A percentile compares a stretch with the other conserved stretches of the same genome.
phyloP scores from a whole-genome alignment of 2,888 invertebrate species.

The Caenorhabditis zanzibari region DNA sequence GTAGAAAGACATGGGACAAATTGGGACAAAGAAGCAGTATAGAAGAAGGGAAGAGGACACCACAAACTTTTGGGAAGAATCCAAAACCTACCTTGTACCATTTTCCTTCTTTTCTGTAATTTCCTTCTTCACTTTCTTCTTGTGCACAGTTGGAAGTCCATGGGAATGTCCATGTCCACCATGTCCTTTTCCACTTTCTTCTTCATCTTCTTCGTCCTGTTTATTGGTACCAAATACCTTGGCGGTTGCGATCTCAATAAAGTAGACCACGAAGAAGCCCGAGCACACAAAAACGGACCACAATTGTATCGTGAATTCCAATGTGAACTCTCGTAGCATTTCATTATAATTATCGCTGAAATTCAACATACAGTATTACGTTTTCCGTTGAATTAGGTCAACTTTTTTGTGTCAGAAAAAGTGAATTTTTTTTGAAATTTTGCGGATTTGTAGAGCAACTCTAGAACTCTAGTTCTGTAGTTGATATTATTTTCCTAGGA shows the following conservation, averaged over 20 bases:
- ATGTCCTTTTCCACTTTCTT: not conserved
- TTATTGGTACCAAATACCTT: conserved; percentile 73
- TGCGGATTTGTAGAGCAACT: too few species aligned
- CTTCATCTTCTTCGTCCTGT: not conserved
- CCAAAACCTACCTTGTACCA: conserved; percentile 36
- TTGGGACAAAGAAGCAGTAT: not conserved
- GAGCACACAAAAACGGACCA: conserved; percentile 79
- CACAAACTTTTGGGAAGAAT: not conserved
- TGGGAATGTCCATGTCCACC: conserved; percentile 62
- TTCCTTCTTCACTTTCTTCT: conserved; percentile 7
- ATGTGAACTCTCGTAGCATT: conserved; percentile 50
- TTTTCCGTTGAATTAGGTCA: too few species aligned
- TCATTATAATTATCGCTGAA: conserved; percentile 75
- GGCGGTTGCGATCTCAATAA: conserved; percentile 79
- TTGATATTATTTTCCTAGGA: too few species aligned
- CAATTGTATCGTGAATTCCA: conserved; percentile 74
- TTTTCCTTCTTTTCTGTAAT: conserved; percentile 36
- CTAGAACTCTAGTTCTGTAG: too few species aligned
- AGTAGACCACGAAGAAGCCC: conserved; percentile 82
- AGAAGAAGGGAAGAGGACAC: conserved; percentile 3
- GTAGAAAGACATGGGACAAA: conserved; percentile 7
- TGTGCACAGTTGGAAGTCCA: not conserved
- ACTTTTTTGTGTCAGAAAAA: too few species aligned
- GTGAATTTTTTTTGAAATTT: too few species aligned
- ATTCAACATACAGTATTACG: too few species aligned